These are phyloP conservation scores for Cepphus grylle DNA, from an alignment of 2,113 vertebrate species.

Conservation along the genomic window DNA sequence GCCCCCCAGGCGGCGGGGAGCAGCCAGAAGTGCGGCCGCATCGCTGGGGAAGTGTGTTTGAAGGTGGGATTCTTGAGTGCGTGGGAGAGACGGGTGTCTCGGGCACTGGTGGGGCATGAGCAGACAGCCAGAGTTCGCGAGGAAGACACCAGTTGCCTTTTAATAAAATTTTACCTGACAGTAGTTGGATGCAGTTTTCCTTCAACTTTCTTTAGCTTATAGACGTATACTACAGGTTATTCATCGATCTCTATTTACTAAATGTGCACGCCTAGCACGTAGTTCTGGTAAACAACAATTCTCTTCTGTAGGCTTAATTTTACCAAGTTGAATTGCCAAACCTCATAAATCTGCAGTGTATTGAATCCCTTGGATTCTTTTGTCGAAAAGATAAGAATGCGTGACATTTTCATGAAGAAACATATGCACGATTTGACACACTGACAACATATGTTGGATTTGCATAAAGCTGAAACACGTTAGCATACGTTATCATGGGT, in stretches of 20 bases:
- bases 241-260: accelerated
- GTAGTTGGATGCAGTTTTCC: not conserved
- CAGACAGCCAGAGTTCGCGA: accelerated
- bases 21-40: accelerated
- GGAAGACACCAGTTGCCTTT: not conserved
- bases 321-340: not conserved
- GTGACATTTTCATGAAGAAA: not conserved
- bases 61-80: accelerated
- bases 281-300: not conserved
- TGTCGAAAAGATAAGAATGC: not conserved
- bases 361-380: not conserved
- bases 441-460: not conserved
- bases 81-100: not conserved
- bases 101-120: not conserved
- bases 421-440: not conserved
- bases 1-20: too few species aligned
- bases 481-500: not conserved
- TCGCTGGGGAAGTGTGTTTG: accelerated
- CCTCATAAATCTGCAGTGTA: not conserved
- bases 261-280: too few species aligned
- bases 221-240: accelerated
- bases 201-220: not conserved
- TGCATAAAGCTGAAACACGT: not conserved
- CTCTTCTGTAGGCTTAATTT: not conserved
- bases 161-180: not conserved